Conservation (phyloP, 2,888 invertebrate genomes). For the Furcula furcula region DNA sequence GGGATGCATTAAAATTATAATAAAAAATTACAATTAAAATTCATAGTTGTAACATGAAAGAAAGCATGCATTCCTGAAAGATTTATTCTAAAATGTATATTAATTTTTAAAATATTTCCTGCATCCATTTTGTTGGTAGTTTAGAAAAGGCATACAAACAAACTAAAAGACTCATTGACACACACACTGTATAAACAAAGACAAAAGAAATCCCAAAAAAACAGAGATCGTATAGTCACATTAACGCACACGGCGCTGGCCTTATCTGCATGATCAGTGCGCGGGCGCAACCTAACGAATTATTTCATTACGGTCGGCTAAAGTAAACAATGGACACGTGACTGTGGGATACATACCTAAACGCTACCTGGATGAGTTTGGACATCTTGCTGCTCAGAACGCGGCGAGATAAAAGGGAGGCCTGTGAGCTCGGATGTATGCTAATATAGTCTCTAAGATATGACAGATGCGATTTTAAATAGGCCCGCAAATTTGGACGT, state of each 20-base stretch:
- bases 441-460: too few relatives aligned
- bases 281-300: slow-evolving; percentile 56
- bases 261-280: slow-evolving; percentile 43
- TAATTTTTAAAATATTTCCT: too few relatives aligned
- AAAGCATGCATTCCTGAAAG: too few relatives aligned
- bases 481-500: too few relatives aligned
- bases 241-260: neutral
- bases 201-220: neutral
- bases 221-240: slow-evolving; percentile 3
- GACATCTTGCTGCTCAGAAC: neutral
- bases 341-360: slow-evolving; percentile 15
- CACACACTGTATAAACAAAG: neutral
- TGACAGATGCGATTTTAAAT: too few relatives aligned
- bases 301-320: slow-evolving; percentile 58
- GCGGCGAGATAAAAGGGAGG: slow-evolving; percentile 1
- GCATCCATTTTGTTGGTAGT: too few relatives aligned
- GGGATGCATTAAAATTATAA: too few relatives aligned
- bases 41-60: too few relatives aligned
- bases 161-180: too few relatives aligned
- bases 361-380: slow-evolving; percentile 1
- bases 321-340: slow-evolving; percentile 48
- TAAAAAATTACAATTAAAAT: too few relatives aligned
- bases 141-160: too few relatives aligned
- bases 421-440: neutral
- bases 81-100: too few relatives aligned